phyloP scores from a whole-genome alignment of 2,113 vertebrate genomes.

The Sialia sialis region DNA sequence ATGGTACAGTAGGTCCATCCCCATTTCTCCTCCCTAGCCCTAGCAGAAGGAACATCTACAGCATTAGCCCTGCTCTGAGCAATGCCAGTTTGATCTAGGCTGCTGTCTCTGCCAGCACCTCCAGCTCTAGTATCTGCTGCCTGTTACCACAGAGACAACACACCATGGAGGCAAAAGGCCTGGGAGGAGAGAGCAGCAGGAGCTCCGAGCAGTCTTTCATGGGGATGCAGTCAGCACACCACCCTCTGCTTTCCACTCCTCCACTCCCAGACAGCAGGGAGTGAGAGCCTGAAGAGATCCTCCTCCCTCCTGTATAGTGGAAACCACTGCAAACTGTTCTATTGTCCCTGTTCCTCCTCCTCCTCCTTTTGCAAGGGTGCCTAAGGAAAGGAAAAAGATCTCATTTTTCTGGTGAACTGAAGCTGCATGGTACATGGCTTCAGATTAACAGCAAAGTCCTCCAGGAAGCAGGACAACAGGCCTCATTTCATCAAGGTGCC shows the following conservation, averaged over 20 bases:
- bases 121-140: not conserved
- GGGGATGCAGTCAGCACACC: not conserved
- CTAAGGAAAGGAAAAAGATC: not conserved
- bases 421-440: not conserved
- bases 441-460: not conserved
- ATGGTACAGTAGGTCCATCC: not conserved
- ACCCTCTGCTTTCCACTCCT: not conserved
- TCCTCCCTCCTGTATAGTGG: not conserved
- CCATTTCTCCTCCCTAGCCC: not conserved
- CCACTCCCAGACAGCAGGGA: not conserved
- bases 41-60: not conserved
- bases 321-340: not conserved
- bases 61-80: not conserved
- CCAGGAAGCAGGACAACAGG: not conserved
- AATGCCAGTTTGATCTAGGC: not conserved
- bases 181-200: conserved; percentile 7
- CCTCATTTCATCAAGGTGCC: not conserved
- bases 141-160: not conserved
- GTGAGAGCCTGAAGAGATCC: not conserved
- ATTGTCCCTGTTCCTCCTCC: not conserved
- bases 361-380: not conserved
- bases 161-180: not conserved
- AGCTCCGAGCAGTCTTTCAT: not conserved
- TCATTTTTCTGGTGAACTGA: not conserved
- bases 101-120: not conserved